Conservation (phyloP, 1,140 invertebrate genomes). For the Mactra quadrangularis region DNA sequence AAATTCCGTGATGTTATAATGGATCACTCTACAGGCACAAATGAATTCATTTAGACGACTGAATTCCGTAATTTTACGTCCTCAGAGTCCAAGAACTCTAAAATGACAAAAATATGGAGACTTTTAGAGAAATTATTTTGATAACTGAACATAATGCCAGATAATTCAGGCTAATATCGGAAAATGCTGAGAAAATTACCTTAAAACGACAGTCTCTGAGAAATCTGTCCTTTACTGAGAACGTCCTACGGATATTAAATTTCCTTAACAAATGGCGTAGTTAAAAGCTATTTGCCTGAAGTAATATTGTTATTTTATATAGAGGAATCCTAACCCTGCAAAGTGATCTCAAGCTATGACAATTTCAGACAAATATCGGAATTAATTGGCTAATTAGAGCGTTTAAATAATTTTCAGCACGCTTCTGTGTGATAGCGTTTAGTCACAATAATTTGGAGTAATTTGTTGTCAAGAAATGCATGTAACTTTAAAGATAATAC, state of each 20-base stretch:
- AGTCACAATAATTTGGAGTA: constrained; percentile 9
- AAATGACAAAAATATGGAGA: constrained; percentile 50
- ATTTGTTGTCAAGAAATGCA: constrained; percentile 10
- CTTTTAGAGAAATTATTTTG: constrained; percentile 51
- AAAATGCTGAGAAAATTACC: constrained; percentile 53
- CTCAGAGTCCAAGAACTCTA: constrained; percentile 29
- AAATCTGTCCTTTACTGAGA: neutral
- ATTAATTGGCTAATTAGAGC: constrained; percentile 54
- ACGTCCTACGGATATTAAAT: constrained; percentile 34
- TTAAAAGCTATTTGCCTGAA: constrained; percentile 20
- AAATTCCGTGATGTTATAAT: constrained; percentile 6
- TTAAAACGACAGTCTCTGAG: constrained; percentile 23
- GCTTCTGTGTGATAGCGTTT: constrained; percentile 22
- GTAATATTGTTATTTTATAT: constrained; percentile 32
- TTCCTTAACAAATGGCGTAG: constrained; percentile 48
- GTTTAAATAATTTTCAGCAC: constrained; percentile 43
- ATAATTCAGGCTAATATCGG: constrained; percentile 56
- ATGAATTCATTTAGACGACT: constrained; percentile 15
- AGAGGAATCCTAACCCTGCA: constrained; percentile 24
- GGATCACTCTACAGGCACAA: constrained; percentile 25
- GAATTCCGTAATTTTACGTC: constrained; percentile 43
- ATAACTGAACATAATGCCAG: constrained; percentile 55
- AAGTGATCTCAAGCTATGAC: constrained; percentile 44
- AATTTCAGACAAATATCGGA: constrained; percentile 57
- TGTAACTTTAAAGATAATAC: neutral